Base-by-base conservation (phyloP, 1,140 invertebrate species). In the Argopecten irradians region DNA sequence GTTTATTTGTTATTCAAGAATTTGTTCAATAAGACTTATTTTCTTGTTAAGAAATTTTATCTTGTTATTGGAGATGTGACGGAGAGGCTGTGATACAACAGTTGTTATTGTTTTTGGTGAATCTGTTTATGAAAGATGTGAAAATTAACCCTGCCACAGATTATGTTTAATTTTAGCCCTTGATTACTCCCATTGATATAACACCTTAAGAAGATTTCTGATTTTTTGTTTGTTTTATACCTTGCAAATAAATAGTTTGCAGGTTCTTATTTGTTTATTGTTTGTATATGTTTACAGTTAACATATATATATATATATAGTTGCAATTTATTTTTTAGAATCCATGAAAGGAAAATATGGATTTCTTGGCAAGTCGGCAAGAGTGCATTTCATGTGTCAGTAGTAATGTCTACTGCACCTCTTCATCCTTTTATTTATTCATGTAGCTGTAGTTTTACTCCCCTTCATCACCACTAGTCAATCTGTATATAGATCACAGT, bases 341-440 rank as follows among this genome's bases (percentile, higher is more conserved):
- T 71, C 55, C 55, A 71, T 71, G 55, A 28, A 71, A 71, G 55
- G 55, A 28, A 71, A 5, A 28, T 28, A 28, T 71, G 55, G 55
- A 71, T 28, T 71, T 71, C 55, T 71, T 71, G 55, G 55, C 55
- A 71, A 71, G 55, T 71, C 55, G 55, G 55, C 55, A 71, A 71
- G 55, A 71, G 55, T 71, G 55, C 55, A 71, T 71, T 71, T 71
- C 55, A 71, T n/a, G 55, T 71, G 55, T 7, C 55, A n/a, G n/a
- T 71, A 28, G 55, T 71, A 71, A n/a, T 28, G 2, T 71, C 55
- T 71, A 28, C 55, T n/a, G 22, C 19, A n/a, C 22, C 22, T 28
- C 22, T 71, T 71, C 55, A 71, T 71, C 16, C 55, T 28, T 71
- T 71, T 71, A 71, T 71, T 71, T 71, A 71, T 71, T 71, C 55